phyloP scores from a whole-genome alignment of 2,113 vertebrate species.

The Hirundichthys speculiger region DNA sequence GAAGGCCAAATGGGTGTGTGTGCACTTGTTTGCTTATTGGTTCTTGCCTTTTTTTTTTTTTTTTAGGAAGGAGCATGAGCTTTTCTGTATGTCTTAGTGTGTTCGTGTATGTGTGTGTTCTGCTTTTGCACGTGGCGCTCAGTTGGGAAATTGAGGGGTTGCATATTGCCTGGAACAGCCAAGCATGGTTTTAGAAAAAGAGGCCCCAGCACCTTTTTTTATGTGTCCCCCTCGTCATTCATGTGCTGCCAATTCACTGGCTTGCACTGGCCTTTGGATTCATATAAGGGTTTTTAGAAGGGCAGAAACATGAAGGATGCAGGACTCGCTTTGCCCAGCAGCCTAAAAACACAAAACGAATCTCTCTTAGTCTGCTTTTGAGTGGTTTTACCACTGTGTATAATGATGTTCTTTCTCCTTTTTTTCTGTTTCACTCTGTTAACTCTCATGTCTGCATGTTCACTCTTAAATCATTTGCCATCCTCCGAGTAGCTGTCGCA shows the following conservation, averaged over 20 bases:
- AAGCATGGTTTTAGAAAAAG: constrained; percentile 40
- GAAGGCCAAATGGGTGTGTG: neutral
- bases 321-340: constrained; percentile 24
- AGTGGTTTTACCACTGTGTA: constrained; percentile 2
- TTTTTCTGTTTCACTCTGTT: neutral
- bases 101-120: constrained; percentile 1
- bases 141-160: constrained; percentile 54
- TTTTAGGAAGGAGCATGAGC: too few relatives aligned
- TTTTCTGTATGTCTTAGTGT: neutral
- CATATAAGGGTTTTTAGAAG: constrained; percentile 36
- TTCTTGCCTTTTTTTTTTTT: too few relatives aligned
- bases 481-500: neutral
- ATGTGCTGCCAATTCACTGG: constrained; percentile 62
- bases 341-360: constrained; percentile 24
- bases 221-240: constrained; percentile 59
- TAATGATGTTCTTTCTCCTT: constrained; percentile 22
- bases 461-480: constrained; percentile 8
- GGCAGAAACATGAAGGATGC: constrained; percentile 52
- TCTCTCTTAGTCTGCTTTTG: neutral
- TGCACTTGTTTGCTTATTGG: constrained; percentile 43
- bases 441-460: constrained; percentile 19
- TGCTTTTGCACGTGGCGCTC: constrained; percentile 33
- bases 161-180: constrained; percentile 47
- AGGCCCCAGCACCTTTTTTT: constrained; percentile 55
- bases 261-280: constrained; percentile 26